Conservation (phyloP, 2,888 invertebrate genomes). For the Ypsolopha sequella region DNA sequence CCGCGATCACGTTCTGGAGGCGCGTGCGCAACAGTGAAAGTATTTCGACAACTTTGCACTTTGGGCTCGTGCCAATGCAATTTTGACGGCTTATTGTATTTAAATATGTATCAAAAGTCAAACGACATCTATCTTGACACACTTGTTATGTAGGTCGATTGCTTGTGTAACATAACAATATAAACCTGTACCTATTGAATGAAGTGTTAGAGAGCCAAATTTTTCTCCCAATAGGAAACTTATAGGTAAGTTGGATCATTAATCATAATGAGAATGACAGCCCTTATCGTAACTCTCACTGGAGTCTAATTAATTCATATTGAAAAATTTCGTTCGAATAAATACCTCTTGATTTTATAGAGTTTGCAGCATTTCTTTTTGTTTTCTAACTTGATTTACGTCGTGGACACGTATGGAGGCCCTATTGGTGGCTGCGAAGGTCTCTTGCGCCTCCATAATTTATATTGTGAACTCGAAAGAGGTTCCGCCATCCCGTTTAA, state of each 20-base stretch:
- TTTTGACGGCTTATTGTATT: neutral
- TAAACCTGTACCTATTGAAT: too few relatives aligned
- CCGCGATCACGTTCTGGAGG: conserved; percentile 5
- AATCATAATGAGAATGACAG: too few relatives aligned
- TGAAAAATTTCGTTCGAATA: neutral
- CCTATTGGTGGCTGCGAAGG: conserved; percentile 54
- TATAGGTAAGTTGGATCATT: too few relatives aligned
- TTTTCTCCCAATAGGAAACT: too few relatives aligned
- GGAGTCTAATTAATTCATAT: neutral
- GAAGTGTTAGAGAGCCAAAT: too few relatives aligned
- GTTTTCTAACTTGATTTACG: conserved; percentile 41
- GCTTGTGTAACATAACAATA: too few relatives aligned
- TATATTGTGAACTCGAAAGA: conserved; percentile 68
- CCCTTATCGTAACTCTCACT: neutral
- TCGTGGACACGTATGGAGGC: conserved; percentile 44
- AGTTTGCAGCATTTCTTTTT: neutral
- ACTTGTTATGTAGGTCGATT: too few relatives aligned
- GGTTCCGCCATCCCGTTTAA: conserved; percentile 68
- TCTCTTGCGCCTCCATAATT: conserved; percentile 60
- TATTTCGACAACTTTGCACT: conserved; percentile 1
- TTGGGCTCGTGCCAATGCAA: neutral
- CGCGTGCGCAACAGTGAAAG: conserved; percentile 7
- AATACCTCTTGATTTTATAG: too few relatives aligned
- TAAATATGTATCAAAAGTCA: too few relatives aligned
- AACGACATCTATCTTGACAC: too few relatives aligned